Evolutionary conservation across 1,140 invertebrate genomes (phyloP).

Genomic region (Lepidotrigona ventralis): DNA sequence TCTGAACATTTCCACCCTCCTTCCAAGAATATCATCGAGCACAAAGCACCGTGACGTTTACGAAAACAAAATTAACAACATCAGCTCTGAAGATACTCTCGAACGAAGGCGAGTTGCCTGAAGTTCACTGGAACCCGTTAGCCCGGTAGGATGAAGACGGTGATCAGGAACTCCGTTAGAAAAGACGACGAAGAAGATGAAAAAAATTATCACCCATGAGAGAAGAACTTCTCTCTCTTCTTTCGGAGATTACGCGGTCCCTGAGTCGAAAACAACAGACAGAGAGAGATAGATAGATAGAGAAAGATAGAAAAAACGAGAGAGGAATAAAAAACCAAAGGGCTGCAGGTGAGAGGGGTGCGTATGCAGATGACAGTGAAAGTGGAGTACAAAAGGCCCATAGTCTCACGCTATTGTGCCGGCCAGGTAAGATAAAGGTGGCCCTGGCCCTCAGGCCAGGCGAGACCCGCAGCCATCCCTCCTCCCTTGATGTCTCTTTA

Average conservation of each 20-base stretch:
- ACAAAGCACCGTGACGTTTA: not conserved
- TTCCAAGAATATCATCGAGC: too few relatives aligned
- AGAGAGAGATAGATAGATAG: not conserved
- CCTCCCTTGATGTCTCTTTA: constrained; percentile 78
- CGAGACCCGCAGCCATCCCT: constrained; percentile 14
- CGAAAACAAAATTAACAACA: too few relatives aligned
- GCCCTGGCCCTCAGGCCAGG: constrained; percentile 50
- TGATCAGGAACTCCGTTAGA: constrained; percentile 57
- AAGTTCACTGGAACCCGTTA: constrained; percentile 12
- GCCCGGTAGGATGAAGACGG: constrained; percentile 30
- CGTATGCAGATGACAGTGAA: constrained; percentile 76
- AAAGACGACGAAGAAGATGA: not conserved
- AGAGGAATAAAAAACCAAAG: constrained; percentile 13
- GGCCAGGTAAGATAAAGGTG: constrained; percentile 79
- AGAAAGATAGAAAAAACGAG: not conserved
- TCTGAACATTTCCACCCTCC: too few relatives aligned
- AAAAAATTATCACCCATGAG: constrained; percentile 47
- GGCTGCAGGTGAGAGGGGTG: constrained; percentile 58
- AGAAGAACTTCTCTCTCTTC: constrained; percentile 45
- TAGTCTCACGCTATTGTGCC: constrained; percentile 80
- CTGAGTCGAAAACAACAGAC: not conserved
- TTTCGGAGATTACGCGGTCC: constrained; percentile 46
- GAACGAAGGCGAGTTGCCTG: constrained; percentile 20
- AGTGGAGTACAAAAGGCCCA: constrained; percentile 77
- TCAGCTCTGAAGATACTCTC: not conserved